A percentile compares a stretch with the other conserved stretches of the same genome.
These are phyloP conservation scores for Polypterus senegalus DNA, from an alignment of 2,113 vertebrate genomes.

Conservation along the genomic window DNA sequence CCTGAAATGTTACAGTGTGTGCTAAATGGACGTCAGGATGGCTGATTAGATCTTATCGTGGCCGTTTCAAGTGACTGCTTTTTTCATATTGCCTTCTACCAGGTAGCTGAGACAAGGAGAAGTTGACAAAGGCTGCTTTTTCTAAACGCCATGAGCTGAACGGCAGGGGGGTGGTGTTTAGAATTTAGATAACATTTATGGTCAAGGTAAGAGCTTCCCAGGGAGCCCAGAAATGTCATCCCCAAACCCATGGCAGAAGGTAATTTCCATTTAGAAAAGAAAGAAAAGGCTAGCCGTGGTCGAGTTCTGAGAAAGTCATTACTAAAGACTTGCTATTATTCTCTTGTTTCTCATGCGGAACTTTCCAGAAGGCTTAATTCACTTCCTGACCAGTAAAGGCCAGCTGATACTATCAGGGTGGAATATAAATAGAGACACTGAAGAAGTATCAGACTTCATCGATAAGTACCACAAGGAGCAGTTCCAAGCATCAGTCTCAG, in stretches of 20 bases:
- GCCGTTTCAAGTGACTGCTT: constrained; percentile 48
- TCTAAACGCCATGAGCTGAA: constrained; percentile 23
- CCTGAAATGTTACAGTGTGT: constrained; percentile 48
- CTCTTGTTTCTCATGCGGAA: constrained; percentile 10
- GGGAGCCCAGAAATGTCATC: constrained; percentile 60
- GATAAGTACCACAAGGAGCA: no score
- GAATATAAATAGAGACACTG: no score
- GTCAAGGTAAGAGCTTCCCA: constrained; percentile 44
- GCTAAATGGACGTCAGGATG: constrained; percentile 50
- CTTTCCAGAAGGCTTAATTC: background rate
- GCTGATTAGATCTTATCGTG: constrained; percentile 62
- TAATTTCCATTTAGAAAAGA: constrained; percentile 49
- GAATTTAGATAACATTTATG: constrained; percentile 60
- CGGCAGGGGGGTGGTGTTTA: constrained; percentile 34
- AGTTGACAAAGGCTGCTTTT: constrained; percentile 47
- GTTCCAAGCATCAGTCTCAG: no score
- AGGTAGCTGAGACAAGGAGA: constrained; percentile 33
- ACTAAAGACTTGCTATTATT: constrained; percentile 9
- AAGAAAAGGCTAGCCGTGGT: constrained; percentile 41
- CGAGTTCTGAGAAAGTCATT: constrained; percentile 39
- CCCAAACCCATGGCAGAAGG: constrained; percentile 40
- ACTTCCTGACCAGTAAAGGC: background rate
- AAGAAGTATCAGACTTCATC: no score
- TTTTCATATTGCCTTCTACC: constrained; percentile 36
- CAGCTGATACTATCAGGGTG: background rate